Base-by-base conservation (phyloP, 2,888 invertebrate genomes). In the Nineta flava region DNA sequence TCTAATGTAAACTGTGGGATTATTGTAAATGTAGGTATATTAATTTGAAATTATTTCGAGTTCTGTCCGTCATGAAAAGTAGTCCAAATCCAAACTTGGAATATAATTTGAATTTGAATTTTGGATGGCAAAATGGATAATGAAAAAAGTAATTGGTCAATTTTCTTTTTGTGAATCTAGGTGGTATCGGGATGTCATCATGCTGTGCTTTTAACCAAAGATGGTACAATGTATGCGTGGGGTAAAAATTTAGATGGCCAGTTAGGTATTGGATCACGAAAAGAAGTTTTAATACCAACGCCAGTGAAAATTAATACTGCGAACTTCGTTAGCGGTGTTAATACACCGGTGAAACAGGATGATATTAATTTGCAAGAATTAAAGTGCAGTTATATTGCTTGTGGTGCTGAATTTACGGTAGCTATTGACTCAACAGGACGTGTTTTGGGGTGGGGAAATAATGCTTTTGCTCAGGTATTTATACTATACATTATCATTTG, bases 191-290 rank as follows among this genome's bases (percentile, higher is more conserved):
- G 93, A 1, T 84, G 87, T 66, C 83, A 88, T 61, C 93, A 94
- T 64, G 85, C 83, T 38, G 80, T 81, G 40, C 65, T 88, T 47
- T 63, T 88, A 46, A 82, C 83, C 41, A 76, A 77, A 48, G 73
- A 76, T 48, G 86, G 86, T 5, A 73, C 76, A 7, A 65, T 90
- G 2, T 88, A 84, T 58, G 76, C 82, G 0, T 93, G 92, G 88
- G 93, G 94, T 2, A 77, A 87, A 53, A 92, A 90, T 66, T 76
- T 88, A 53, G 92, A 94, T 61, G 91, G 92, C 34, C 94, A 94
- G 63, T 69, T 94, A 49, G 91, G 90, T 16, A 80, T 79, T 50
- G 83, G 84, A 2, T 77, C 77, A 52, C 70, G 79, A 52, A 75
- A 73, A 54, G 74, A 77, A 57, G 67, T 78, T 3, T 55, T 61